These are phyloP conservation scores for Aporrectodea caliginosa DNA, from an alignment of 1,140 invertebrate genomes.

Conservation along the genomic window DNA sequence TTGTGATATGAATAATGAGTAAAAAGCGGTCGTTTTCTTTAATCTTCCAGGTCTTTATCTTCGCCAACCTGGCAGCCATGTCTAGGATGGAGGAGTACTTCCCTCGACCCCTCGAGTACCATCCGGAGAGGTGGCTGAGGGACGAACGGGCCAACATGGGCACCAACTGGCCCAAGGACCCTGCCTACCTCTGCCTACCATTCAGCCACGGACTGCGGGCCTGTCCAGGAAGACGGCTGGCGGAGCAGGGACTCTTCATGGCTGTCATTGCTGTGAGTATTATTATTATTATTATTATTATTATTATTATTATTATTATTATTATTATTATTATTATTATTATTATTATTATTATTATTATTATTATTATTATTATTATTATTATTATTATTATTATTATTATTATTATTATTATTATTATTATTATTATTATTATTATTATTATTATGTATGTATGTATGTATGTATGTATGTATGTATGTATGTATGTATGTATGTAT, in stretches of 20 bases:
- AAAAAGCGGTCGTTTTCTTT: not conserved
- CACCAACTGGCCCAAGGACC: slow-evolving; percentile 12
- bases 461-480: no score
- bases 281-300: no score
- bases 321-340: no score
- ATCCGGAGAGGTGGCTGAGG: slow-evolving; percentile 48
- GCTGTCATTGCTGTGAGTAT: slow-evolving; percentile 69
- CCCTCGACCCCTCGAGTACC: slow-evolving; percentile 42
- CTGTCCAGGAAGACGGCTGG: slow-evolving; percentile 80
- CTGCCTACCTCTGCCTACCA: slow-evolving; percentile 59
- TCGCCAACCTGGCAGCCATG: slow-evolving; percentile 39
- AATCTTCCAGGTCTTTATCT: slow-evolving; percentile 23
- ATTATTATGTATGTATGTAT: no score
- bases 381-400: no score
- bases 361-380: no score
- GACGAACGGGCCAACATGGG: slow-evolving; percentile 60
- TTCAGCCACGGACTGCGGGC: slow-evolving; percentile 83
- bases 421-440: no score
- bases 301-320: no score
- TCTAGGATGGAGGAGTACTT: slow-evolving; percentile 42
- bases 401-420: no score
- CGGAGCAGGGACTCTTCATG: slow-evolving; percentile 80
- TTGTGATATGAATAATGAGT: not conserved
- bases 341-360: no score
- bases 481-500: no score